Conservation (phyloP, 1,140 invertebrate genomes). For the Nilaparvata lugens region DNA sequence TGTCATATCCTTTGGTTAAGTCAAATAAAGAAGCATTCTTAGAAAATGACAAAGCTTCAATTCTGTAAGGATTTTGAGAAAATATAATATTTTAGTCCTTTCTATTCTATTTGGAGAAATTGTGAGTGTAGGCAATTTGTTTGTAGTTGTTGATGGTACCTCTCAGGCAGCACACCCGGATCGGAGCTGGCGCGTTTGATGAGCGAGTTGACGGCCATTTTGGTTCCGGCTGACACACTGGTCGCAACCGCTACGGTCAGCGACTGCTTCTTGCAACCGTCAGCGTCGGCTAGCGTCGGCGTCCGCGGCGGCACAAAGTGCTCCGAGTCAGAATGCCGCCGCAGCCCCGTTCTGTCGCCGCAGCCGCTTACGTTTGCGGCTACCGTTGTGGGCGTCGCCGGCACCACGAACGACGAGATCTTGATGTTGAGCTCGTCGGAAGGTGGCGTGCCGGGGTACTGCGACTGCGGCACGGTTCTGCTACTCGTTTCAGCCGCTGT, state of each 20-base stretch:
- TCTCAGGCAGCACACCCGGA: conserved; percentile 20
- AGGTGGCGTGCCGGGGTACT: conserved; percentile 20
- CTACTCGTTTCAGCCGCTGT: conserved; percentile 7
- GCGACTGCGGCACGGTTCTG: conserved; percentile 6
- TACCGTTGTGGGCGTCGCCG: conserved; percentile 8
- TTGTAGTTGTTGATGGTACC: too few species aligned
- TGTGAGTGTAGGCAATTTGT: too few species aligned
- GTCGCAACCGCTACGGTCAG: neutral
- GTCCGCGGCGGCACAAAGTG: conserved; percentile 47
- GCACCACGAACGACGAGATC: conserved; percentile 17
- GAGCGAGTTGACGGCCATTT: conserved; percentile 7
- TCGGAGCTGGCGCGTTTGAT: conserved; percentile 26
- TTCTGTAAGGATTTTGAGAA: too few species aligned
- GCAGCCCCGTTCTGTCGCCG: neutral
- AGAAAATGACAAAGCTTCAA: too few species aligned
- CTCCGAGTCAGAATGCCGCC: conserved; percentile 53
- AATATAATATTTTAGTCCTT: too few species aligned
- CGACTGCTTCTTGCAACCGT: neutral
- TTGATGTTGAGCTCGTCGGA: conserved; percentile 33
- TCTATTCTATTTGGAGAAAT: too few species aligned
- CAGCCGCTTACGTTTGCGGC: neutral
- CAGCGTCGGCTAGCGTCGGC: conserved; percentile 37
- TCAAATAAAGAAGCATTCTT: too few species aligned
- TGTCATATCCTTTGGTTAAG: too few species aligned
- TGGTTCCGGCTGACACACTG: neutral